Base-by-base conservation (phyloP, 2,113 vertebrate genomes). In the Grus americana region DNA sequence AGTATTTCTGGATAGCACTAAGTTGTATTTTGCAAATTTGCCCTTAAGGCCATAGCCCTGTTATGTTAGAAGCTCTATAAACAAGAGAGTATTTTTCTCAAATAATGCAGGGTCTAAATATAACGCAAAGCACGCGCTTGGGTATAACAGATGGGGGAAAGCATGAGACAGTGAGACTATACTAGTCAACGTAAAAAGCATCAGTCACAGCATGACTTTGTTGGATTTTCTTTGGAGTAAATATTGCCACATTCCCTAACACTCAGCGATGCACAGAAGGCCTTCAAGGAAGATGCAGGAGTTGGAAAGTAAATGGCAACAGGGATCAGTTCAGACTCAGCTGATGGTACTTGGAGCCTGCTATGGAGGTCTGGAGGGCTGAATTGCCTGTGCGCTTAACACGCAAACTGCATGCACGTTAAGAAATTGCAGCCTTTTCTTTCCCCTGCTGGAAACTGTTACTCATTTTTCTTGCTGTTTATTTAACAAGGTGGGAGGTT, bases 211-310 rank as follows among this genome's bases (percentile, higher is more conserved):
- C 83, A 23, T 27, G 30, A 65, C 58, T 96, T 63, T 12, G 44
- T 68, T 94, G 49, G 61, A 40, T 93, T 87, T 91, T 82, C 70
- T 85, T 89, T 70, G 80, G 84, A 95, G 84, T 95, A 97, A 95
- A 87, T 79, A 79, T 38, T 92, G 72, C 78, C 62, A 49, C 7
- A 1, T 87, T 83, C 32, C 59, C 38, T 73, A 75, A 32, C 6
- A 8, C n/a, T 74, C 61, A 58, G 70, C 62, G 46, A 1, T 57
- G 68, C 1, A 1, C 3, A 0, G 40, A 68, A 44, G 46, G 30
- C 76, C 76, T 57, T 74, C 44, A 79, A 38, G 57, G 57, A 78
- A 58, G 30, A 30, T 44, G 44, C 44, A 47, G 61, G 86, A 79
- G 23, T 36, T 52, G 38, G 84, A 73, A 55, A 62, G 40, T 30